phyloP scores from a whole-genome alignment of 2,113 vertebrate genomes.

The Grammomys surdaster region DNA sequence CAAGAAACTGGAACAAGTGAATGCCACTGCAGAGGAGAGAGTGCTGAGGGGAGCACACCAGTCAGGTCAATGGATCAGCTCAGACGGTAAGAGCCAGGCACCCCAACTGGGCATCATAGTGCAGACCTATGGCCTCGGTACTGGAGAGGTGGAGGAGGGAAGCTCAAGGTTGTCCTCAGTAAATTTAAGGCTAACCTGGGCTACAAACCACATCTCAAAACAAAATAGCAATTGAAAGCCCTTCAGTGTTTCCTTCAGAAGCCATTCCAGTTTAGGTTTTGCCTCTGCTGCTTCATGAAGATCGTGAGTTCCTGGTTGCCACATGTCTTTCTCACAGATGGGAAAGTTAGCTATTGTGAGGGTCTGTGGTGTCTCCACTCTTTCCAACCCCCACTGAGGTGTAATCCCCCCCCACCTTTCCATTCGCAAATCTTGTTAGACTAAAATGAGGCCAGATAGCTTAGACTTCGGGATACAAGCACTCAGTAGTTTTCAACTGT shows the following conservation, averaged over 20 bases:
- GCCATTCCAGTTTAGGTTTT: not conserved
- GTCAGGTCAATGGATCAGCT: not conserved
- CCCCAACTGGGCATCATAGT: no score
- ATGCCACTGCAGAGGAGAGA: not conserved
- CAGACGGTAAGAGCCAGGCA: not conserved
- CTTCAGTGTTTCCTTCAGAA: not conserved
- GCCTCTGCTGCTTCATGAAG: not conserved
- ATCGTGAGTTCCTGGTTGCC: not conserved
- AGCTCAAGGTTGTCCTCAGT: not conserved
- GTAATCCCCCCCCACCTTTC: slow-evolving; percentile 53
- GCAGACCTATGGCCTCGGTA: no score
- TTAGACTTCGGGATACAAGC: slow-evolving; percentile 63
- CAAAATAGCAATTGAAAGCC: not conserved
- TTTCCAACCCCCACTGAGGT: not conserved
- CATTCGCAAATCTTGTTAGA: slow-evolving; percentile 66
- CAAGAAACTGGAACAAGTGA: not conserved
- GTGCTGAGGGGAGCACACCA: not conserved
- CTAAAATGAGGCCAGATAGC: slow-evolving; percentile 48
- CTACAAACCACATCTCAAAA: not conserved
- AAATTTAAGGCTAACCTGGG: not conserved
- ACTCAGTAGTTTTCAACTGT: not conserved
- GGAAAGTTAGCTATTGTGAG: not conserved
- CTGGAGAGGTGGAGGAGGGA: no score
- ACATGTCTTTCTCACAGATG: no score
- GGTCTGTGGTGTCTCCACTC: slow-evolving; percentile 55